These are phyloP conservation scores for Notocelia uddmanniana DNA, from an alignment of 2,888 invertebrate species.

Conservation along the genomic window DNA sequence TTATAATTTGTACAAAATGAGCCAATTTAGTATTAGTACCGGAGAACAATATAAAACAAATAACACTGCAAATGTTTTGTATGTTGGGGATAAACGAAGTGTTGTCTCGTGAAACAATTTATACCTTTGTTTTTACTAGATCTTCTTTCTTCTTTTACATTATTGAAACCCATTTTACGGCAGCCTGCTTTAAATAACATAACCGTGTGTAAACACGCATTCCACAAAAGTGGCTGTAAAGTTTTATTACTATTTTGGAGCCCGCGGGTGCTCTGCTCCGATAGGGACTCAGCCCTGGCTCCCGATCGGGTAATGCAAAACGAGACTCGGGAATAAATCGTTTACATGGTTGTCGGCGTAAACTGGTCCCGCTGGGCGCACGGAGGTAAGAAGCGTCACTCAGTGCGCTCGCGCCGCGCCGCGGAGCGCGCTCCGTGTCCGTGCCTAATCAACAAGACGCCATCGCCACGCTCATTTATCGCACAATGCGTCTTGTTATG, in stretches of 20 bases:
- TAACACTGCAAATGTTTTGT: not conserved
- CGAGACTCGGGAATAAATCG: slow-evolving; percentile 83
- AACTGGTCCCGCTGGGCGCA: slow-evolving; percentile 79
- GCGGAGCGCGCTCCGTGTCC: slow-evolving; percentile 12
- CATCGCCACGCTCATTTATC: slow-evolving; percentile 37
- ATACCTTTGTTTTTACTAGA: slow-evolving; percentile 6
- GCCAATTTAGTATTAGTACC: no score
- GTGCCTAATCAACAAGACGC: slow-evolving; percentile 38
- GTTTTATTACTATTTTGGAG: slow-evolving; percentile 47
- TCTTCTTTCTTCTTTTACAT: not conserved
- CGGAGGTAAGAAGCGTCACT: slow-evolving; percentile 71
- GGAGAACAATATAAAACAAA: not conserved
- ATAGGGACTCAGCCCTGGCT: slow-evolving; percentile 71
- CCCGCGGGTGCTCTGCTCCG: slow-evolving; percentile 40
- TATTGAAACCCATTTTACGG: slow-evolving; percentile 27
- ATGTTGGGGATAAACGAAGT: not conserved
- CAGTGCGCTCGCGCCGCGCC: slow-evolving; percentile 52
- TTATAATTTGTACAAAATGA: no score
- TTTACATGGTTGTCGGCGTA: slow-evolving; percentile 86
- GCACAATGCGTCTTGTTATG: slow-evolving; percentile 43
- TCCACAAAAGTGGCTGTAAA: slow-evolving; percentile 46
- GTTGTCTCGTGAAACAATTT: not conserved
- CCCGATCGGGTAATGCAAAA: slow-evolving; percentile 84
- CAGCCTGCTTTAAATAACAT: slow-evolving; percentile 23
- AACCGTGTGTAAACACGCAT: slow-evolving; percentile 43